Evolutionary conservation across 2,113 vertebrate genomes (phyloP).

Genomic region (Mungos mungo): DNA sequence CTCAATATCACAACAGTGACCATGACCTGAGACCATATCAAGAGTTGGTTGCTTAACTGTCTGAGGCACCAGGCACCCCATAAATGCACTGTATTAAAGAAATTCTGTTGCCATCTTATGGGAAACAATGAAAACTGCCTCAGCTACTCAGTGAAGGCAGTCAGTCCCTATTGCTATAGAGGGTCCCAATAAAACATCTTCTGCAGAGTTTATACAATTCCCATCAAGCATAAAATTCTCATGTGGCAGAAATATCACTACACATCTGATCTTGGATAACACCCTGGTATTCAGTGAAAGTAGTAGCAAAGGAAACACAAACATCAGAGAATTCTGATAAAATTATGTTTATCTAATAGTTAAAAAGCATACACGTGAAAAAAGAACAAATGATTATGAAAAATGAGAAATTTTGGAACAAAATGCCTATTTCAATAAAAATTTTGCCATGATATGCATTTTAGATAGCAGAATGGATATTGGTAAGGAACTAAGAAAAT

Average conservation of each 20-base stretch:
- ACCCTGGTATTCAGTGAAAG: neutral
- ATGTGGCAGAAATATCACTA: neutral
- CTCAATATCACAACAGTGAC: too few species aligned
- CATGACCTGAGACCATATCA: too few species aligned
- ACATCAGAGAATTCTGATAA: neutral
- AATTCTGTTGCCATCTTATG: neutral
- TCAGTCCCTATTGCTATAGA: neutral
- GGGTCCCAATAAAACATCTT: neutral
- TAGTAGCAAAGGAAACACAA: neutral
- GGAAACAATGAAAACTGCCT: neutral
- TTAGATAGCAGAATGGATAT: neutral
- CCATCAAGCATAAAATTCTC: neutral
- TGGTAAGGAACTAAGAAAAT: neutral
- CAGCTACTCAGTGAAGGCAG: neutral
- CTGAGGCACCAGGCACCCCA: too few species aligned
- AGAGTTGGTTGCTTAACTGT: too few species aligned
- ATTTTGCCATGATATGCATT: neutral
- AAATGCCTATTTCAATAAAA: neutral
- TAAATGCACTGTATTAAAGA: neutral
- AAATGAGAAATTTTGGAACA: neutral
- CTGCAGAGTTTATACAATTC: neutral
- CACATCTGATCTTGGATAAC: neutral
- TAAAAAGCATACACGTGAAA: neutral
- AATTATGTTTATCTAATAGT: neutral
- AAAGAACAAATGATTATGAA: neutral